phyloP scores from a whole-genome alignment of 2,797 vertebrate species.

The Fratercula arctica region DNA sequence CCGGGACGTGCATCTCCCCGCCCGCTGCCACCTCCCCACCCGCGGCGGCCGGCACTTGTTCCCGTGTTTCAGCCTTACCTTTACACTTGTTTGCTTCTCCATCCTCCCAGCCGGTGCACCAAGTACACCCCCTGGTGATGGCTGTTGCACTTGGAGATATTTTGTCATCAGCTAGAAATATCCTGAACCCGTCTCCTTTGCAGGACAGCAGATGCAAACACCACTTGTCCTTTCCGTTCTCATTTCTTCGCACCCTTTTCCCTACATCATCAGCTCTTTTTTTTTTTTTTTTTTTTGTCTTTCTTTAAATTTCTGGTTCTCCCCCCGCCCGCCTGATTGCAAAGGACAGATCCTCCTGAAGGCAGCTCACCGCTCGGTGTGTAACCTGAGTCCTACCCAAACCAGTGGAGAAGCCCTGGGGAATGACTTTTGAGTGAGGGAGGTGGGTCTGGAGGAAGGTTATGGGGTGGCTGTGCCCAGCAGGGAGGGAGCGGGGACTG shows the following conservation, averaged over 20 bases:
- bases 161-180: slow-evolving; percentile 53
- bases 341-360: neutral
- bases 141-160: slow-evolving; percentile 1
- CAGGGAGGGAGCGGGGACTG: neutral
- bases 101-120: slow-evolving; percentile 29
- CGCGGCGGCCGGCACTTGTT: slow-evolving; percentile 28
- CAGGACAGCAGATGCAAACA: slow-evolving; percentile 22
- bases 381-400: neutral
- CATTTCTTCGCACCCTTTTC: neutral
- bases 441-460: neutral
- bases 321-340: neutral
- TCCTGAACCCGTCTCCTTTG: neutral
- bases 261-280: neutral
- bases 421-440: neutral
- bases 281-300: neutral
- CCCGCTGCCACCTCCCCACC: neutral
- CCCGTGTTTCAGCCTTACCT: neutral
- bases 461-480: neutral
- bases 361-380: neutral
- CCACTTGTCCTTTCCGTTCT: slow-evolving; percentile 22
- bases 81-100: slow-evolving; percentile 60
- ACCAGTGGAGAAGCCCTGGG: neutral
- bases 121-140: slow-evolving; percentile 48
- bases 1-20: neutral
- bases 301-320: neutral